Evolutionary conservation across 2,888 invertebrate genomes (phyloP).

Genomic region (Ischnus inquisitorius): DNA sequence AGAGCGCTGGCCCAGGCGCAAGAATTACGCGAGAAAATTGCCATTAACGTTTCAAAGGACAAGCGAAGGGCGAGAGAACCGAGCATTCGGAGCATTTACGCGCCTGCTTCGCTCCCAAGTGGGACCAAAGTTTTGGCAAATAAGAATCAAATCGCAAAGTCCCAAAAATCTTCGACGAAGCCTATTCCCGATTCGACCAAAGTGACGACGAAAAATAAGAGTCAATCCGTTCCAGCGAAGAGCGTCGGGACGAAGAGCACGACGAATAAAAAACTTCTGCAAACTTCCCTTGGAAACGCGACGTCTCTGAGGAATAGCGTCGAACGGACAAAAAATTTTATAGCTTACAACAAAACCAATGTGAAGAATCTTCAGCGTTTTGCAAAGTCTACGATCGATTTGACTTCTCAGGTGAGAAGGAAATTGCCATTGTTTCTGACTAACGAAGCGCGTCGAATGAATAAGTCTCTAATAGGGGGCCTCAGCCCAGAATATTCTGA

Average conservation of each 20-base stretch:
- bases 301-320: constrained; percentile 21
- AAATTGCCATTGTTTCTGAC: too few relatives aligned
- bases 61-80: constrained; percentile 70
- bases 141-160: constrained; percentile 8
- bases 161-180: constrained; percentile 7
- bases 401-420: constrained; percentile 34
- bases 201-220: constrained; percentile 38
- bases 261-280: constrained; percentile 48
- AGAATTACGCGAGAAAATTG: constrained; percentile 79
- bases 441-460: too few relatives aligned
- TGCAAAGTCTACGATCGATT: constrained; percentile 53
- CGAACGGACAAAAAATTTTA: constrained; percentile 68
- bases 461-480: too few relatives aligned
- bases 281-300: constrained; percentile 48
- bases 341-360: constrained; percentile 70
- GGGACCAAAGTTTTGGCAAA: constrained; percentile 7
- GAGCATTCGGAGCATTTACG: constrained; percentile 71
- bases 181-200: background rate
- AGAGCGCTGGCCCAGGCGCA: constrained; percentile 79
- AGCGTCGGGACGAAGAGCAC: constrained; percentile 18
- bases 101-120: constrained; percentile 4
- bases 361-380: constrained; percentile 67
- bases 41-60: constrained; percentile 72
- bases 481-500: too few relatives aligned
- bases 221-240: constrained; percentile 2